Conservation (phyloP, 2,888 invertebrate species). For the Timema cristinae region DNA sequence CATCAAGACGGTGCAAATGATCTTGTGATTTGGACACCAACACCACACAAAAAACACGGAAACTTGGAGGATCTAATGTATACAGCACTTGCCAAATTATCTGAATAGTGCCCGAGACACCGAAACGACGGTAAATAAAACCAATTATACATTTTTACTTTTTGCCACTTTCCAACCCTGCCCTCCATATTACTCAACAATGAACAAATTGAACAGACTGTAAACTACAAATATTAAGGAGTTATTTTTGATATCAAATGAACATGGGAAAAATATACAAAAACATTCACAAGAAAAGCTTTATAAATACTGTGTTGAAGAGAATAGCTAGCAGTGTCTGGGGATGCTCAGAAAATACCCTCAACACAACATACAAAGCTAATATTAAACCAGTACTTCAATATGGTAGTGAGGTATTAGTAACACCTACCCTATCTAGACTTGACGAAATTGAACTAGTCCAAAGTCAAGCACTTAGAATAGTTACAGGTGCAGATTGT, state of each 20-base stretch:
- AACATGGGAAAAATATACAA: constrained; percentile 1
- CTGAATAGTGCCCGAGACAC: constrained; percentile 11
- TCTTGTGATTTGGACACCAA: constrained; percentile 13
- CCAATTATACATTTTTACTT: constrained; percentile 4
- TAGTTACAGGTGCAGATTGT: too few relatives aligned
- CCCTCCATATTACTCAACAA: neutral
- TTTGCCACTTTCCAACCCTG: neutral
- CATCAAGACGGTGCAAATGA: constrained; percentile 6
- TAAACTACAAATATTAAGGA: neutral
- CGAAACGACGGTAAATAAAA: constrained; percentile 2
- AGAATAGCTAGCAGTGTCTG: neutral
- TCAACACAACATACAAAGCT: constrained; percentile 9
- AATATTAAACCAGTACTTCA: constrained; percentile 8
- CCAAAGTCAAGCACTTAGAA: too few relatives aligned
- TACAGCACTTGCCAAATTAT: neutral
- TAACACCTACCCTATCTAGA: too few relatives aligned
- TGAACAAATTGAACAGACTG: neutral
- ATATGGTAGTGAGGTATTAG: too few relatives aligned
- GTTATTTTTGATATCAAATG: neutral
- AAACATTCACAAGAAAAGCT: neutral
- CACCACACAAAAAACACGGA: constrained; percentile 4
- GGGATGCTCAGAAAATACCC: neutral
- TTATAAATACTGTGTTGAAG: constrained; percentile 3
- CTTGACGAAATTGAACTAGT: too few relatives aligned
- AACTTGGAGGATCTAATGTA: neutral